Evolutionary conservation across 2,113 vertebrate genomes (phyloP).

Genomic region (Rhinoptilus africanus): DNA sequence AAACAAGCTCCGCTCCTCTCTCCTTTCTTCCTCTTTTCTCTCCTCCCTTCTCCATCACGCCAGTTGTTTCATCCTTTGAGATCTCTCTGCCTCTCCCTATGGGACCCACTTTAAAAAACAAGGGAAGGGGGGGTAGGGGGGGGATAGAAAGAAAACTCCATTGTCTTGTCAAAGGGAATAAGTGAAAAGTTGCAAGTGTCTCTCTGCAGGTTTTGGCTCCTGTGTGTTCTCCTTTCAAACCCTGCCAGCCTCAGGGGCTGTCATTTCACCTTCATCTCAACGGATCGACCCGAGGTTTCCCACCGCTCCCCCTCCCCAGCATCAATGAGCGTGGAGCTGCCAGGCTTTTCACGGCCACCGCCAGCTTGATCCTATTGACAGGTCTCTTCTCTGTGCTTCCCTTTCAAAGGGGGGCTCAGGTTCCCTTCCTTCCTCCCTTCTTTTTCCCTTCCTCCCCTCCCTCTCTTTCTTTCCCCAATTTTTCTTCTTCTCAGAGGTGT

Average conservation of each 20-base stretch:
- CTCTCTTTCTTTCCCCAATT: neutral
- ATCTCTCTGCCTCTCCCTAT: slow-evolving; percentile 46
- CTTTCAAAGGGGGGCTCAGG: neutral
- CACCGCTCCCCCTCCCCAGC: slow-evolving; percentile 22
- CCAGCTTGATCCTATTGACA: slow-evolving; percentile 48
- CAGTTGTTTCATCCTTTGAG: slow-evolving; percentile 43
- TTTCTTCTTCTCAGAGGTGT: neutral
- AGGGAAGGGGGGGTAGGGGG: neutral
- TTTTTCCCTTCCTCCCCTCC: neutral
- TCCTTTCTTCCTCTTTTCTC: neutral
- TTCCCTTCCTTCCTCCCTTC: neutral
- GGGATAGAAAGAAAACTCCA: slow-evolving; percentile 12
- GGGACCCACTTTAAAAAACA: slow-evolving; percentile 63
- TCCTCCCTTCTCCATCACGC: neutral
- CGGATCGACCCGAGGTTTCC: slow-evolving; percentile 39
- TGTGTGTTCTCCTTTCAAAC: slow-evolving; percentile 59
- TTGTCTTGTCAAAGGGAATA: slow-evolving; percentile 70
- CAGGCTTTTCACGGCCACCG: slow-evolving; percentile 12
- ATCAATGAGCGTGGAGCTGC: neutral
- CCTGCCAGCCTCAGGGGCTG: slow-evolving; percentile 47
- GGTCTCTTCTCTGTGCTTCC: neutral
- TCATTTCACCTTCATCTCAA: slow-evolving; percentile 61
- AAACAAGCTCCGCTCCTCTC: neutral
- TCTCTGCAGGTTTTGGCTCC: slow-evolving; percentile 48
- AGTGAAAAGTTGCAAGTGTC: slow-evolving; percentile 52